Evolutionary conservation across 2,113 vertebrate genomes (phyloP).

Genomic region (Bombycilla garrulus): DNA sequence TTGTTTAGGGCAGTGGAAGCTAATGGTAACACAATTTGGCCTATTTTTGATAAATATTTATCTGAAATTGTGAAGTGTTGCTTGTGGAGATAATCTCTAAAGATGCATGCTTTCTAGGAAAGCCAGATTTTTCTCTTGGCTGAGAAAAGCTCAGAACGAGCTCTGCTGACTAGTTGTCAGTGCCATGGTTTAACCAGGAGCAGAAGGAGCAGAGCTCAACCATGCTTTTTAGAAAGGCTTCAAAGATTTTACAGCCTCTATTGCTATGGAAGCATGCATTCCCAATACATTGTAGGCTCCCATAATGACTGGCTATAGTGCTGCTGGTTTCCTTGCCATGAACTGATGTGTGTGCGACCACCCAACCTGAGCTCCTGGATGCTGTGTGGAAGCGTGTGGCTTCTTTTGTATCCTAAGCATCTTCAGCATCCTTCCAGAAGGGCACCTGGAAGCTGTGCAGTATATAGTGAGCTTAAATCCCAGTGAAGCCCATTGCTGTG

Average conservation of each 20-base stretch:
- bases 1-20: background rate
- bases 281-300: background rate
- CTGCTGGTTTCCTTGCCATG: background rate
- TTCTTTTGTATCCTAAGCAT: background rate
- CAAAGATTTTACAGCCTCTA: background rate
- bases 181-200: background rate
- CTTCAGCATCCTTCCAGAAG: background rate
- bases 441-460: background rate
- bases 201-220: background rate
- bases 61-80: conserved; percentile 9
- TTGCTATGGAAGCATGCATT: background rate
- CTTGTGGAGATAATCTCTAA: background rate
- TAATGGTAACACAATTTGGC: background rate
- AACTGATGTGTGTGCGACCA: background rate
- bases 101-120: background rate
- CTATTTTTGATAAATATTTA: conserved; percentile 33
- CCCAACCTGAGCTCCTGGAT: background rate
- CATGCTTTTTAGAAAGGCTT: background rate
- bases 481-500: background rate
- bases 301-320: background rate
- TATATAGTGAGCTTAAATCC: background rate
- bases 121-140: background rate
- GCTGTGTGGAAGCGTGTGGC: background rate
- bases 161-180: background rate
- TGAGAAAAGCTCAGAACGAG: background rate